Evolutionary conservation across 2,113 vertebrate genomes (phyloP).

Genomic region (Marmota monax): DNA sequence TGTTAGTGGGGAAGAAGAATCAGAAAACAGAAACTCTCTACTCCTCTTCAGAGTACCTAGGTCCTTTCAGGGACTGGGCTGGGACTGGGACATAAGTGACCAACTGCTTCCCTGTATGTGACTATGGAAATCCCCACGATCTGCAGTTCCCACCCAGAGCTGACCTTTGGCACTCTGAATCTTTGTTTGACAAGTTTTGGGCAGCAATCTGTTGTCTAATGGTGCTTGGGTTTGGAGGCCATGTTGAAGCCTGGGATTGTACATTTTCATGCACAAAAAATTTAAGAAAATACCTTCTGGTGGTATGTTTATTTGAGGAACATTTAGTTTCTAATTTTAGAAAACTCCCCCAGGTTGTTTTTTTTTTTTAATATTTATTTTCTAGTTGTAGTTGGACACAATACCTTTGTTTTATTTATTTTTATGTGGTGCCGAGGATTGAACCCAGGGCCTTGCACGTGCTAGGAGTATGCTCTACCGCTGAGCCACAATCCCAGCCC

Average conservation of each 20-base stretch:
- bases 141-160: neutral
- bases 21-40: neutral
- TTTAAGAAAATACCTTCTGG: neutral
- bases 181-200: neutral
- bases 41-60: neutral
- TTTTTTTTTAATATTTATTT: neutral
- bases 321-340: constrained; percentile 34
- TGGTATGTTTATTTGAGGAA: neutral
- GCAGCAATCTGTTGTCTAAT: neutral
- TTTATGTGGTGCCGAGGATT: no score
- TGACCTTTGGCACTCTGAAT: neutral
- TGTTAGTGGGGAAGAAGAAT: neutral
- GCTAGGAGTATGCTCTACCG: no score
- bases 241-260: neutral
- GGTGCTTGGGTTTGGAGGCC: neutral
- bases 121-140: neutral
- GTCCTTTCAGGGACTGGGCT: neutral
- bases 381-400: no score
- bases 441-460: no score
- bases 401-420: no score
- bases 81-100: neutral
- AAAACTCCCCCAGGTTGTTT: neutral
- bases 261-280: neutral
- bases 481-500: no score
- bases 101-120: neutral